phyloP scores from a whole-genome alignment of 2,797 vertebrate species.

The Coranthus polyacanthus region DNA sequence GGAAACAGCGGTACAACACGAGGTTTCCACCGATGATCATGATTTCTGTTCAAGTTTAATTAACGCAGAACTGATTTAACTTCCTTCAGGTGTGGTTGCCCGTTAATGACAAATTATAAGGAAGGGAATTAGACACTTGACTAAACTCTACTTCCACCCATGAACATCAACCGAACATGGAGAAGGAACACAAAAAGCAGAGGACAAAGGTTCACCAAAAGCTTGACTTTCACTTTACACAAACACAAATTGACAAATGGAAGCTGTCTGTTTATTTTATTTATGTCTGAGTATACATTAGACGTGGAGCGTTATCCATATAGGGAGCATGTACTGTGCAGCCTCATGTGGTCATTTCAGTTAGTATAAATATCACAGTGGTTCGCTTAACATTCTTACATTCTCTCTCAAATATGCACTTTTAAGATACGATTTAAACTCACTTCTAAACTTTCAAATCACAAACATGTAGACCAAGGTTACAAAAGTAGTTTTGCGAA shows the following conservation, averaged over 20 bases:
- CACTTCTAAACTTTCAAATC: neutral
- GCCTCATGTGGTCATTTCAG: neutral
- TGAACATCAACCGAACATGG: too few relatives aligned
- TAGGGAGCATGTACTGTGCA: neutral
- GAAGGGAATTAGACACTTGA: neutral
- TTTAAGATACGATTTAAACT: neutral
- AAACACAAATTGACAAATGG: neutral
- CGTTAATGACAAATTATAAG: constrained; percentile 1
- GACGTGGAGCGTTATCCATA: neutral
- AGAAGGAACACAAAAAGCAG: too few relatives aligned
- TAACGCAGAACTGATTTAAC: neutral
- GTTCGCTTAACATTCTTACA: neutral
- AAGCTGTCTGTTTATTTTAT: neutral
- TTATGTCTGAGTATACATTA: neutral
- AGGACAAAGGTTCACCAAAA: neutral
- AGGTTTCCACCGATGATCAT: neutral
- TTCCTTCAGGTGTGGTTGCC: constrained; percentile 11
- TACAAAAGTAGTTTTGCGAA: neutral
- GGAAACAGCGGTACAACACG: neutral
- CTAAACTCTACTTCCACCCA: neutral
- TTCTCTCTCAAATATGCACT: neutral
- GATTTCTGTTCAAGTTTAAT: neutral
- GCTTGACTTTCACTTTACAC: neutral
- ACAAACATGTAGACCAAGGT: too few relatives aligned
- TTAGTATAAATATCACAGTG: neutral